Evolutionary conservation across 2,888 invertebrate species (phyloP).

Genomic region (Andrena haemorrhoa): DNA sequence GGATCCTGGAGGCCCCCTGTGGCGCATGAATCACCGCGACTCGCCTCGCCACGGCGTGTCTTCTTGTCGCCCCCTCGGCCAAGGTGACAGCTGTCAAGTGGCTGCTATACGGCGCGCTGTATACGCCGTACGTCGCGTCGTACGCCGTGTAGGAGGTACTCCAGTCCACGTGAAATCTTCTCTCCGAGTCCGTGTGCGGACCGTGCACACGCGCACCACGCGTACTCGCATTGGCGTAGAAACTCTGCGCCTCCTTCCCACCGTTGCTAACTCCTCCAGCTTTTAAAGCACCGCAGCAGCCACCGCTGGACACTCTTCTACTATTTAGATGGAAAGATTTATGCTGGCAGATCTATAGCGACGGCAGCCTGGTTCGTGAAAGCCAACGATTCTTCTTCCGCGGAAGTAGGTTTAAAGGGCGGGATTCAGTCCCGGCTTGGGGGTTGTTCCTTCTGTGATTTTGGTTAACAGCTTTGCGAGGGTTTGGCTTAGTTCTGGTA

Average conservation of each 20-base stretch:
- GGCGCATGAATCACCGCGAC: slow-evolving; percentile 82
- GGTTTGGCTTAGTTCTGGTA: no score
- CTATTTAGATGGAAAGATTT: no score
- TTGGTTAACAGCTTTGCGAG: no score
- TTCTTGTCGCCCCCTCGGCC: slow-evolving; percentile 78
- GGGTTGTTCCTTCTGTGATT: not conserved
- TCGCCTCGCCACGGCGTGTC: slow-evolving; percentile 74
- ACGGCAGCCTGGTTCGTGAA: no score
- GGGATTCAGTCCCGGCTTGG: no score
- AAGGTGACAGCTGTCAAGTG: slow-evolving; percentile 84
- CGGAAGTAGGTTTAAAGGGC: not conserved
- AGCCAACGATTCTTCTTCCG: not conserved
- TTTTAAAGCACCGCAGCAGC: no score
- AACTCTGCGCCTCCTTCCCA: slow-evolving; percentile 1
- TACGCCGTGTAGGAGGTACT: slow-evolving; percentile 71
- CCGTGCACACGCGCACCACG: slow-evolving; percentile 15
- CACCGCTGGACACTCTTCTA: no score
- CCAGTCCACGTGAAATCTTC: slow-evolving; percentile 47
- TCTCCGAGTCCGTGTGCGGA: slow-evolving; percentile 3
- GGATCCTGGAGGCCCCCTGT: slow-evolving; percentile 77
- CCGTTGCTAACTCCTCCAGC: not conserved
- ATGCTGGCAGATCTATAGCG: no score
- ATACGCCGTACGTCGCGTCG: slow-evolving; percentile 23
- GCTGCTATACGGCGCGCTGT: slow-evolving; percentile 68
- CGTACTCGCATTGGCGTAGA: slow-evolving; percentile 25